Conservation (phyloP, 2,797 vertebrate genomes). For the Menidia menidia region DNA sequence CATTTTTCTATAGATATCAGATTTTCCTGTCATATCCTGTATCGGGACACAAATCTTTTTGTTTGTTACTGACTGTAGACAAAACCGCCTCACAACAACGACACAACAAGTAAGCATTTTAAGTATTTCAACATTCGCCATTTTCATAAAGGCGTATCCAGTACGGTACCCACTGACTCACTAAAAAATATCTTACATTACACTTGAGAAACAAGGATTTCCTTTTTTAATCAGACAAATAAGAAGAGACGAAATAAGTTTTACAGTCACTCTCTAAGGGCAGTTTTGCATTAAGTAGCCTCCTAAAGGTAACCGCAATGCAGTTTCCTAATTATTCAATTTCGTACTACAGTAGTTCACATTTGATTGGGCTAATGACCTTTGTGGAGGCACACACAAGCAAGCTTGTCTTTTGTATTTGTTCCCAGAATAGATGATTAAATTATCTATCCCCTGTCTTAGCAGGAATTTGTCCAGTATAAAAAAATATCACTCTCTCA, state of each 20-base stretch:
- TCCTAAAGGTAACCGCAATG: conserved; percentile 16
- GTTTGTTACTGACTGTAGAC: conserved; percentile 3
- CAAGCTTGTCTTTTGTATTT: conserved; percentile 36
- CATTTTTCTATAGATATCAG: conserved; percentile 28
- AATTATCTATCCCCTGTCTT: conserved; percentile 26
- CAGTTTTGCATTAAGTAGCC: conserved; percentile 55
- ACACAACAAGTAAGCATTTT: conserved; percentile 31
- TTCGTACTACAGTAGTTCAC: conserved; percentile 21
- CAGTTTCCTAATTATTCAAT: conserved; percentile 36
- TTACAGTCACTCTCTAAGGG: conserved; percentile 21
- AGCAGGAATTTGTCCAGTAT: conserved; percentile 32
- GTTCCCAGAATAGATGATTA: conserved; percentile 29
- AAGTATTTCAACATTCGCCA: conserved; percentile 24
- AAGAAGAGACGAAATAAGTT: conserved; percentile 57
- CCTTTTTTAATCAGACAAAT: conserved; percentile 71
- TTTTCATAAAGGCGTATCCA: conserved; percentile 52
- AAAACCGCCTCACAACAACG: conserved; percentile 28
- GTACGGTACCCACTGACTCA: conserved; percentile 55
- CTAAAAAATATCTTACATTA: conserved; percentile 58
- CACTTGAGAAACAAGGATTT: conserved; percentile 64
- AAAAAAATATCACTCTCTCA: conserved; percentile 51
- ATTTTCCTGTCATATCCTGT: conserved; percentile 31
- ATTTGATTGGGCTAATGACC: conserved; percentile 42
- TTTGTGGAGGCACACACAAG: conserved; percentile 29
- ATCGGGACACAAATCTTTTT: conserved; percentile 18